Evolutionary conservation across 2,113 vertebrate species (phyloP).

Genomic region (Mastomys coucha): DNA sequence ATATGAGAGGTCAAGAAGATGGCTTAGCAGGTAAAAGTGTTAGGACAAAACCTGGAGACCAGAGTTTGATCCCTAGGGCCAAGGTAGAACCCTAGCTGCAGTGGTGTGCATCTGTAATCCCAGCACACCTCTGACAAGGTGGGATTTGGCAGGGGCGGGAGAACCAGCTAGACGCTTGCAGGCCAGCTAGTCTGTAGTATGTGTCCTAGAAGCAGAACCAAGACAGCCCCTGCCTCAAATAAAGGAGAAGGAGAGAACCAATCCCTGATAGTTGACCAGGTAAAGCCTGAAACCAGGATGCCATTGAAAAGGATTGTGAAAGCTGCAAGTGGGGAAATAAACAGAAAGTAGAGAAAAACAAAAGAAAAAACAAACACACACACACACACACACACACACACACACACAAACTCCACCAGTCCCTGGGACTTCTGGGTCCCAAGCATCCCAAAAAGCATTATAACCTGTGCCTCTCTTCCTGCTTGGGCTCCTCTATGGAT

Average conservation of each 20-base stretch:
- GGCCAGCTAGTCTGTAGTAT: neutral
- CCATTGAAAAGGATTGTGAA: neutral
- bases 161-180: neutral
- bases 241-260: neutral
- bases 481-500: neutral
- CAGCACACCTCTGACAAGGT: neutral
- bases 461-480: neutral
- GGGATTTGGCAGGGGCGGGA: neutral
- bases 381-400: no score
- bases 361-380: neutral
- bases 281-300: slow-evolving; percentile 29
- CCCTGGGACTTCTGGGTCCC: neutral
- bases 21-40: neutral
- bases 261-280: neutral
- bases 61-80: neutral
- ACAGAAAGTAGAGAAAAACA: neutral
- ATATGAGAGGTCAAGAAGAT: neutral
- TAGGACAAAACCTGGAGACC: neutral
- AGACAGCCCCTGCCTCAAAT: neutral
- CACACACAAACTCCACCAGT: neutral
- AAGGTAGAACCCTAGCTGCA: neutral
- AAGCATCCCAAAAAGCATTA: neutral
- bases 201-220: neutral
- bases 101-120: neutral
- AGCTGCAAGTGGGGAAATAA: neutral